Conservation (phyloP, 2,797 vertebrate genomes). For the Sciurus carolinensis region DNA sequence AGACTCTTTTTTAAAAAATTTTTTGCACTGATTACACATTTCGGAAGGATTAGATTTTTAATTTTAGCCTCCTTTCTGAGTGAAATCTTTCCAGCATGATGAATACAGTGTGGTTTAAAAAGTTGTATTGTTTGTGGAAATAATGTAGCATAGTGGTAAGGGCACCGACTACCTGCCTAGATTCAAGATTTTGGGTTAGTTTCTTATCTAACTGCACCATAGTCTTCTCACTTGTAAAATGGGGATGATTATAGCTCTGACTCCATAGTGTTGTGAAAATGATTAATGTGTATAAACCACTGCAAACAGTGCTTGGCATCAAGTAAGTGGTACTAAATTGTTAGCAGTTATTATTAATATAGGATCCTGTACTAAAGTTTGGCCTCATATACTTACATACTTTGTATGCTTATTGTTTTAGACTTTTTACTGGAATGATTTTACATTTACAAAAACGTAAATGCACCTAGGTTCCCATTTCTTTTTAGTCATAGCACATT, state of each 20-base stretch:
- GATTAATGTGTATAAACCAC: neutral
- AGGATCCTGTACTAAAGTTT: neutral
- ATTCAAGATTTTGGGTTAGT: neutral
- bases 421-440: conserved; percentile 12
- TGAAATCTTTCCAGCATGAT: neutral
- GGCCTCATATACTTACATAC: neutral
- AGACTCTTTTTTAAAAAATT: neutral
- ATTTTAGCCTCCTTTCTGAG: neutral
- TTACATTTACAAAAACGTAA: neutral
- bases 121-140: neutral
- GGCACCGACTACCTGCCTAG: neutral
- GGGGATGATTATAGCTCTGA: neutral
- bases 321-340: neutral
- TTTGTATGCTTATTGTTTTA: neutral
- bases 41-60: conserved; percentile 27
- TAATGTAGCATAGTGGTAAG: neutral
- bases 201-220: neutral
- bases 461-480: neutral
- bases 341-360: neutral
- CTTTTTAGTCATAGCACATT: conserved; percentile 32
- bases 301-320: neutral
- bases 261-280: neutral
- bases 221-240: neutral
- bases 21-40: neutral
- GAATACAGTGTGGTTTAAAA: neutral